Evolutionary conservation across 2,797 vertebrate genomes (phyloP), one percentile per base, ranked within the genome.

Genomic region (Myoxocephalus aenaeus): DNA sequence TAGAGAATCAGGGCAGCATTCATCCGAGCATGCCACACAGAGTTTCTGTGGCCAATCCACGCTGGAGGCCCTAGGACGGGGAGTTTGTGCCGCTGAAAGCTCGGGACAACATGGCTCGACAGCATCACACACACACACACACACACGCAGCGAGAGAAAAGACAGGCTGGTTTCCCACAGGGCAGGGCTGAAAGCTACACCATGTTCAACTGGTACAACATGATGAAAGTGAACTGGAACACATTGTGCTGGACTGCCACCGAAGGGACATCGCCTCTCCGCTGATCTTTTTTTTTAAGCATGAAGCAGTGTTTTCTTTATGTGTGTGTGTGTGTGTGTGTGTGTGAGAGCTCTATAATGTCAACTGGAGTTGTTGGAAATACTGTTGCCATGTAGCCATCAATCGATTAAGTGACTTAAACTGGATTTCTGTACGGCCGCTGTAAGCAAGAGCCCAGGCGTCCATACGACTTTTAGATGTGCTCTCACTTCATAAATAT

Each of bases 151-250:
- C 40, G 42, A 92, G 88, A 90, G 91, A 93, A 94, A 91, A 91
- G 89, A 86, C 89, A 88, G 84, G 70, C 92, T 88, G 90, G 90
- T 92, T 93, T 93, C 94, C 93, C 93, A 94, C 92, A 93, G 92
- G 93, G 93, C 90, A 92, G 90, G 90, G 91, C 93, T 94, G 93
- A 94, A 92, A 94, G 92, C 92, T 92, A 93, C 92, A 94, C 90
- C 93, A 94, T 94, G 92, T 94, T 93, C 92, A 92, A 90, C 92
- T 93, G 93, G 92, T 94, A 93, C 89, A 82, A 94, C 93, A 94
- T 92, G 93, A 94, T 94, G 94, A 94, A 94, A 94, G 93, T 93
- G 91, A 94, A 94, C 93, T 93, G 92, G 92, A 94, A 94, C 93
- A 92, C 92, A 94, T 92, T 94, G 93, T 92, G 89, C 88, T 89